Evolutionary conservation across 2,113 vertebrate genomes (phyloP).

Genomic region (Geococcyx californianus): DNA sequence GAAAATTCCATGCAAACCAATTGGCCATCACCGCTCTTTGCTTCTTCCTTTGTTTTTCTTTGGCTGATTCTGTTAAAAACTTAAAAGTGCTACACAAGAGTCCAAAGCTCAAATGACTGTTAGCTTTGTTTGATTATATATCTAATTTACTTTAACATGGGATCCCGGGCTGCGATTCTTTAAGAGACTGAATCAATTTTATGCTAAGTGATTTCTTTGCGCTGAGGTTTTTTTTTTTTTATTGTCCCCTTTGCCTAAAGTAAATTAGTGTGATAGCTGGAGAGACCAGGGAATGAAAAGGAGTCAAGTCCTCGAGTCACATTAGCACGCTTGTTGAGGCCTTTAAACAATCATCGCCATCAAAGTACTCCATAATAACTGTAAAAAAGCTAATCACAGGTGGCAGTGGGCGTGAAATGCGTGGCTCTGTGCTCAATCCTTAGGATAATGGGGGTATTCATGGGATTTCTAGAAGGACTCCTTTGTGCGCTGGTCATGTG

Average conservation of each 20-base stretch:
- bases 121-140: slow-evolving; percentile 24
- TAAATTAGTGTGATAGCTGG: slow-evolving; percentile 73
- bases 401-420: slow-evolving; percentile 80
- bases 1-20: background rate
- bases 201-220: slow-evolving; percentile 53
- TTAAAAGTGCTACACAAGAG: background rate
- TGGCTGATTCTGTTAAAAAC: slow-evolving; percentile 8
- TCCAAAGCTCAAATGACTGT: background rate
- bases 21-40: background rate
- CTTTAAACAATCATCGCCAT: slow-evolving; percentile 78
- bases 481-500: slow-evolving; percentile 77
- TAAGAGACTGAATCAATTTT: slow-evolving; percentile 48
- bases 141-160: slow-evolving; percentile 44
- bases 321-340: slow-evolving; percentile 72
- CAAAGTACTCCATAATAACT: slow-evolving; percentile 75
- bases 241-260: slow-evolving; percentile 61
- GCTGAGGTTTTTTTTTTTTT: background rate
- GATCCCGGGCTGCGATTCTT: background rate
- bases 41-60: slow-evolving; percentile 2
- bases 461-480: slow-evolving; percentile 71
- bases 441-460: slow-evolving; percentile 80
- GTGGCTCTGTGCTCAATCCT: slow-evolving; percentile 68
- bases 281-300: slow-evolving; percentile 58
- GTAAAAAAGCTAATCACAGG: slow-evolving; percentile 83
- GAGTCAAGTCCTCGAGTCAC: slow-evolving; percentile 73